Evolutionary conservation across 1,140 invertebrate genomes (phyloP).

Genomic region (Cardiocondyla obscurior): DNA sequence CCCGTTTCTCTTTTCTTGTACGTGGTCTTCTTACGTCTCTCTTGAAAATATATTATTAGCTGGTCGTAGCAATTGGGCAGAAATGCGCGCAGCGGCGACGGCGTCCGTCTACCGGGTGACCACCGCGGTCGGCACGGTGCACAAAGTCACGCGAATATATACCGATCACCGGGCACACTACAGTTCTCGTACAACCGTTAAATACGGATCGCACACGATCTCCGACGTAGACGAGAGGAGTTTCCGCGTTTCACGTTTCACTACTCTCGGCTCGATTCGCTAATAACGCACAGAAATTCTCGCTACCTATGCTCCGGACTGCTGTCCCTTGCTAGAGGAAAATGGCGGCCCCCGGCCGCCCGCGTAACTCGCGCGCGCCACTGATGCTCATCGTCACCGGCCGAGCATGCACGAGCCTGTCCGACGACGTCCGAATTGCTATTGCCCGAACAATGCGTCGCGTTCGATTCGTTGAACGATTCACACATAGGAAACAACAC

Average conservation of each 20-base stretch:
- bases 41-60: conserved; percentile 7
- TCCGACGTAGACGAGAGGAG: not conserved
- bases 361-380: conserved; percentile 73
- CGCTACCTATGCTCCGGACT: conserved; percentile 74
- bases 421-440: conserved; percentile 53
- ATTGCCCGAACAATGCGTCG: conserved; percentile 27
- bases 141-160: conserved; percentile 38
- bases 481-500: not conserved
- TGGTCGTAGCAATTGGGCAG: conserved; percentile 20
- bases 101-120: conserved; percentile 51
- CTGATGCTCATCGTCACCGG: conserved; percentile 64
- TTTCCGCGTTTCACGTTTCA: conserved; percentile 51
- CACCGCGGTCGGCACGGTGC: conserved; percentile 59
- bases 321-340: conserved; percentile 80
- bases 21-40: not conserved
- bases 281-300: conserved; percentile 39
- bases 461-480: conserved; percentile 8
- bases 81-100: conserved; percentile 3
- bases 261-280: conserved; percentile 49
- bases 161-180: conserved; percentile 2
- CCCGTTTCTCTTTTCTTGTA: not conserved
- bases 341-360: conserved; percentile 81
- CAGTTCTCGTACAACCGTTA: not conserved
- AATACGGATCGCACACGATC: conserved; percentile 14
- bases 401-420: conserved; percentile 44